These are phyloP conservation scores for Ammodytes dubius DNA, from an alignment of 2,113 vertebrate genomes.

Conservation along the genomic window DNA sequence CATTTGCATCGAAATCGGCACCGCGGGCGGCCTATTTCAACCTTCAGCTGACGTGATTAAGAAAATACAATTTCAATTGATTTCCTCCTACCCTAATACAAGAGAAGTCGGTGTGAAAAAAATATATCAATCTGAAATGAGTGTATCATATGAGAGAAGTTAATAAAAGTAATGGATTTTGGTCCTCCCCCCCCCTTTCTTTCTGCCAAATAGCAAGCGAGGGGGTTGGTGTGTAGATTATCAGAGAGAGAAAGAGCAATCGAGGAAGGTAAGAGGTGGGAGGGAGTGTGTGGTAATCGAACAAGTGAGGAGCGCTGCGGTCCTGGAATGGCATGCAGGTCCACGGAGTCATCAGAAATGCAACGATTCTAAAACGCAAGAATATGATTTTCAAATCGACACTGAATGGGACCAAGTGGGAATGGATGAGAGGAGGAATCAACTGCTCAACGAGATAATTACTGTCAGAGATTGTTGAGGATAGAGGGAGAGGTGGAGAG, in stretches of 20 bases:
- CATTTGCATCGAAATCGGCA: conserved; percentile 50
- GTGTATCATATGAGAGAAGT: conserved; percentile 68
- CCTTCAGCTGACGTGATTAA: conserved; percentile 69
- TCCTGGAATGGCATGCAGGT: conserved; percentile 61
- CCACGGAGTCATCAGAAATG: conserved; percentile 86
- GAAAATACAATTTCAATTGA: conserved; percentile 75
- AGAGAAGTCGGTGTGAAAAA: conserved; percentile 57
- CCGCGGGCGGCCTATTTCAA: conserved; percentile 56
- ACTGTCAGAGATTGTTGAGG: conserved; percentile 68
- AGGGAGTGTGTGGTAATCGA: conserved; percentile 71
- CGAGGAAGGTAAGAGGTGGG: conserved; percentile 42
- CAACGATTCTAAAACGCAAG: conserved; percentile 79
- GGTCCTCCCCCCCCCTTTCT: conserved; percentile 27
- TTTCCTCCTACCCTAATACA: conserved; percentile 69
- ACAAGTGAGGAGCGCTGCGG: conserved; percentile 51
- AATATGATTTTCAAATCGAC: conserved; percentile 80
- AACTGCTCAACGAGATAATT: conserved; percentile 81
- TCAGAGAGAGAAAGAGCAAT: conserved; percentile 43
- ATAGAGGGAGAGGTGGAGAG: conserved; percentile 16
- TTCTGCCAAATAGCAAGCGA: conserved; percentile 34
- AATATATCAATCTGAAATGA: conserved; percentile 71
- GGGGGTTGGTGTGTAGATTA: conserved; percentile 41
- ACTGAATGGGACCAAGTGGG: conserved; percentile 70
- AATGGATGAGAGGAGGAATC: conserved; percentile 76
- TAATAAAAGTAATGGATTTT: conserved; percentile 81